Evolutionary conservation across 2,113 vertebrate species (phyloP).

Genomic region (Phycodurus eques): DNA sequence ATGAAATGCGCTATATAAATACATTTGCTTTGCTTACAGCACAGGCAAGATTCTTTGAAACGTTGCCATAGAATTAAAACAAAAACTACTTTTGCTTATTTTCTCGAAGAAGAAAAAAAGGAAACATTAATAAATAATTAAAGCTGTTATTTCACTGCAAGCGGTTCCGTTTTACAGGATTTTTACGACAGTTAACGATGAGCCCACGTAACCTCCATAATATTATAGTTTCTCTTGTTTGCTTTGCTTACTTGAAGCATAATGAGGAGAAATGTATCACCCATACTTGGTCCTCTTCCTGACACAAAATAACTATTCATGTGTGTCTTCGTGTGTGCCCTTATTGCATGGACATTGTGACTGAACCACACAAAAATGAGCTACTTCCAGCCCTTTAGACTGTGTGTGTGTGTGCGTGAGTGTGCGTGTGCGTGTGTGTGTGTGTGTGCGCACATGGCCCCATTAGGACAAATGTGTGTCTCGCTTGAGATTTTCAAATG

Average conservation of each 20-base stretch:
- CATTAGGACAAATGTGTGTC: slow-evolving; percentile 13
- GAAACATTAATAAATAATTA: slow-evolving; percentile 8
- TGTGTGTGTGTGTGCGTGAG: slow-evolving; percentile 6
- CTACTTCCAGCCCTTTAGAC: neutral
- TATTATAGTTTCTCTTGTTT: slow-evolving; percentile 9
- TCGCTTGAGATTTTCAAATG: slow-evolving; percentile 47
- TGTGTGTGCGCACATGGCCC: too few relatives aligned
- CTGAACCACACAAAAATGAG: neutral
- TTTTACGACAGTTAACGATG: neutral
- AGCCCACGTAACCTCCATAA: neutral
- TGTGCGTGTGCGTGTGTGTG: slow-evolving; percentile 11
- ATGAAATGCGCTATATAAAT: too few relatives aligned
- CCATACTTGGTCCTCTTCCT: neutral
- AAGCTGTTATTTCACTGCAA: slow-evolving; percentile 12
- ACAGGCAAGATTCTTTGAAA: too few relatives aligned
- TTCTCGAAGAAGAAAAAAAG: too few relatives aligned
- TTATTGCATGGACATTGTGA: neutral
- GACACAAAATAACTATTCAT: slow-evolving; percentile 28
- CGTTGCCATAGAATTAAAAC: too few relatives aligned
- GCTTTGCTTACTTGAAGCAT: slow-evolving; percentile 2
- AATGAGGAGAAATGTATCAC: neutral
- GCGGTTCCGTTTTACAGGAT: slow-evolving; percentile 6
- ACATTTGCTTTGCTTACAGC: too few relatives aligned
- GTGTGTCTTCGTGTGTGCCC: slow-evolving; percentile 33
- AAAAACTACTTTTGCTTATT: too few relatives aligned